Evolutionary conservation across 2,113 vertebrate species (phyloP), one percentile per base, ranked within the genome.

Genomic region (Corydoras maculifer): DNA sequence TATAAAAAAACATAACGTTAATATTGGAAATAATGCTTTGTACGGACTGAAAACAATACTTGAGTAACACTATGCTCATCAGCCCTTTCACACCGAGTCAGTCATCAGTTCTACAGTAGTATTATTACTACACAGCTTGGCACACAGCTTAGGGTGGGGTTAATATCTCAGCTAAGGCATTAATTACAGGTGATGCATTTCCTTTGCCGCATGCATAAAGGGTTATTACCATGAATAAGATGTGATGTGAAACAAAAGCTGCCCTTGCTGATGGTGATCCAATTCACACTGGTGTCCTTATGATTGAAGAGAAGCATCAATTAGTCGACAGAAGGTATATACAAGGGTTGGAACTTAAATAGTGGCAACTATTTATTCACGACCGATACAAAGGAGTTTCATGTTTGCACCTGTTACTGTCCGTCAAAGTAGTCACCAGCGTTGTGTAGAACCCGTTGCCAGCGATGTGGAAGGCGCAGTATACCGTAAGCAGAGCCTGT

Each of bases 221-320:
- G 7, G 12, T 8, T 35, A 8, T 51, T 5, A 9, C 35, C 60
- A 32, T 49, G 64, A 25, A 32, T 15, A 30, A n/a, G 53, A 2
- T 9, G 5, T 48, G 54, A 67, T 31, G 18, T 25, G 18, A 25
- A 25, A 32, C 63, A 32, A 73, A 25, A 66, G 57, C 25, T 60
- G 71, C 43, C 29, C 51, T 6, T 13, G 63, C 55, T 62, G 65
- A 15, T 57, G 72, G 53, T 62, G 55, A 65, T 74, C 50, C 65
- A 9, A 18, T 57, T 49, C 48, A 15, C 8, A 29, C 49, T 48
- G 50, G 32, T 51, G 9, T 65, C 11, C 53, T 2, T 11, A 48
- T 9, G 7, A 53, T 3, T 5, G 8, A 58, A 57, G 2, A 59
- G 1, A 2, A 6, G 15, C 6, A 5, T 4, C 9, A 6, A 13